These are phyloP conservation scores for Linyphia triangularis DNA, from an alignment of 2,888 invertebrate species.

Conservation along the genomic window DNA sequence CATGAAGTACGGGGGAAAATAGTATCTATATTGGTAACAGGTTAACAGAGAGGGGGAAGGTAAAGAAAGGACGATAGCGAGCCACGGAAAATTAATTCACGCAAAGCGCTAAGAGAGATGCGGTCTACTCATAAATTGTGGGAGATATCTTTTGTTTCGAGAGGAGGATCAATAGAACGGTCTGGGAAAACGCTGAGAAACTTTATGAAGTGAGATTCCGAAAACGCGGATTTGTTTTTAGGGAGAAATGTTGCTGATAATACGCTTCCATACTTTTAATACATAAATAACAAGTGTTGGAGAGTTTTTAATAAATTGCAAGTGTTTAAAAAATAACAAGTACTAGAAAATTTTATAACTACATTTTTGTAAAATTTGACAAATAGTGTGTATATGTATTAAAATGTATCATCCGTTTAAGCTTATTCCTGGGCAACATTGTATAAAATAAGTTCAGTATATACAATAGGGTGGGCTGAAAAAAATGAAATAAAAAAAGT, in stretches of 20 bases:
- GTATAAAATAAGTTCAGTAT: too few relatives aligned
- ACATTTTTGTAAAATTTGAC: too few relatives aligned
- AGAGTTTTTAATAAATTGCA: neutral
- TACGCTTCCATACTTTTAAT: neutral
- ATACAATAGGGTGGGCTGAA: too few relatives aligned
- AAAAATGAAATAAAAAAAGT: too few relatives aligned
- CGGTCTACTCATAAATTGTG: slow-evolving; percentile 37
- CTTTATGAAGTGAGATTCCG: neutral
- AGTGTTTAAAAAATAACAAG: too few relatives aligned
- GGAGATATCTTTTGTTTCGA: slow-evolving; percentile 47
- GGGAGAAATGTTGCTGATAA: neutral
- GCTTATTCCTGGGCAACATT: too few relatives aligned
- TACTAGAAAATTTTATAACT: too few relatives aligned
- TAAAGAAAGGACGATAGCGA: slow-evolving; percentile 17
- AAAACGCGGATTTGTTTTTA: neutral
- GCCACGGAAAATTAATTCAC: slow-evolving; percentile 67
- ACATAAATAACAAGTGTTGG: neutral
- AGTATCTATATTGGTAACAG: slow-evolving; percentile 65
- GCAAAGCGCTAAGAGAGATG: slow-evolving; percentile 45
- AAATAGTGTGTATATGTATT: too few relatives aligned
- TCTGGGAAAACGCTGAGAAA: slow-evolving; percentile 7
- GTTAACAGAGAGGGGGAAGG: slow-evolving; percentile 28
- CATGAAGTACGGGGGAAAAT: slow-evolving; percentile 18
- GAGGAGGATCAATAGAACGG: slow-evolving; percentile 26
- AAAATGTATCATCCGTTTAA: too few relatives aligned